These are phyloP conservation scores for Temnopleurus reevesii DNA, from an alignment of 53 echinoderm and acorn worm genomes.

Conservation along the genomic window DNA sequence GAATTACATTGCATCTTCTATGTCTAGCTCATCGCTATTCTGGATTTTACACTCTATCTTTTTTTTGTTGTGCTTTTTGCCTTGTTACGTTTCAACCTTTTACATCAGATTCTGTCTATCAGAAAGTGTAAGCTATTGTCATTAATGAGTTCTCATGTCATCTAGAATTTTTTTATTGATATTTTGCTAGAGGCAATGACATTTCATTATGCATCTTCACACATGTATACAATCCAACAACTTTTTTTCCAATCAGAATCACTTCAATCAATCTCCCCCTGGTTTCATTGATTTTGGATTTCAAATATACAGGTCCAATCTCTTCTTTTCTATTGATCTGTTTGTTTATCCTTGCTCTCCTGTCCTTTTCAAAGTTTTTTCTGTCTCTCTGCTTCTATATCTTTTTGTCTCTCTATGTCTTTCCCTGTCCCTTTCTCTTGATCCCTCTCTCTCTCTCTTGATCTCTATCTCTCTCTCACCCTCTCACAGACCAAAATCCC, in stretches of 20 bases:
- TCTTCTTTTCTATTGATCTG: constrained; percentile 15
- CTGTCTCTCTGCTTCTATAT: background rate
- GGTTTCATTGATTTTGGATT: background rate
- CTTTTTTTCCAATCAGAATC: background rate
- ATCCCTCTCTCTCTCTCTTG: too few relatives aligned
- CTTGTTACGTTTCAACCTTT: too few relatives aligned
- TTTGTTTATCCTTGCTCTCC: constrained; percentile 1
- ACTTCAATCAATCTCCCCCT: background rate
- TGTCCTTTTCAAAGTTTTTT: background rate
- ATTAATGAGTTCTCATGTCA: background rate
- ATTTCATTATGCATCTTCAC: background rate
- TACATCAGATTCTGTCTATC: too few relatives aligned
- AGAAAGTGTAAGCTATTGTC: background rate
- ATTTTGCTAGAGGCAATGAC: background rate
- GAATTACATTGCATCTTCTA: too few relatives aligned
- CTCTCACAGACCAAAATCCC: too few relatives aligned
- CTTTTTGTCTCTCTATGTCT: too few relatives aligned
- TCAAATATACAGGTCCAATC: background rate
- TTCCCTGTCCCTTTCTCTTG: too few relatives aligned
- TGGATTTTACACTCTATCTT: too few relatives aligned
- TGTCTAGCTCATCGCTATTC: too few relatives aligned
- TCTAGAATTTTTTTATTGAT: background rate
- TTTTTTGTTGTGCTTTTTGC: background rate
- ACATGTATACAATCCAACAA: too few relatives aligned
- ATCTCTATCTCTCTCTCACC: too few relatives aligned